Base-by-base conservation (phyloP, 2,113 vertebrate species). In the Acanthochromis polyacanthus region DNA sequence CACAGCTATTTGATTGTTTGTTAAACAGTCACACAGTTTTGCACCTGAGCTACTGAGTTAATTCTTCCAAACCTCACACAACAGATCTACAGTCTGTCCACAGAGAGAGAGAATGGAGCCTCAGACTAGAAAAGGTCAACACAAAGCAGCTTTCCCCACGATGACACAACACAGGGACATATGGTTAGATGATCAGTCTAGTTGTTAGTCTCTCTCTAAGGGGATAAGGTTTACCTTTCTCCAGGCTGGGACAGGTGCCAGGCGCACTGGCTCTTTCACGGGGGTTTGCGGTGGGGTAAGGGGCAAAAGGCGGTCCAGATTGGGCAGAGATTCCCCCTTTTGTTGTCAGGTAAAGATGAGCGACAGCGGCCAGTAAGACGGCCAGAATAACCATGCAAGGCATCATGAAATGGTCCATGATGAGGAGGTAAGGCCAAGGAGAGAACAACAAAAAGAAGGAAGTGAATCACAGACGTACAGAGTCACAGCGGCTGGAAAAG, bases 161-260 rank as follows among this genome's bases (percentile, higher is more conserved):
- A 70, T 12, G 38, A 80, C 57, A 73, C 74, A 30, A 5, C 38
- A 36, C 67, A 22, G 8, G 43, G 50, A 71, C 32, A 48, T 36
- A 61, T 7, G 38, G 61, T 83, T 86, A 78, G 75, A 68, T 17
- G 63, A 66, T 68, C 53, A 60, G 46, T 55, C 22, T 79, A 70
- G 43, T 19, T 3, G 68, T 84, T 83, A 81, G 84, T 75, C 51
- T 36, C 40, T 36, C 40, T 78, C 71, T 75, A 68, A 2, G 16
- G 36, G 70, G 55, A 22, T 56, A 1, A 30, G 17, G 36, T 88
- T 99, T 99, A 99, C 98, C 98, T 99, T 97, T 96, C 97, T 98
- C 97, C 97, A 99, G 59, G 95, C 96, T 23, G 97, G 97, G 28
- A 93, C 89, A 73, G 95, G 94, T 64, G 94, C 94, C 93, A 95